phyloP scores from a whole-genome alignment of 1,140 invertebrate species.

The Hesperophylax magnus region DNA sequence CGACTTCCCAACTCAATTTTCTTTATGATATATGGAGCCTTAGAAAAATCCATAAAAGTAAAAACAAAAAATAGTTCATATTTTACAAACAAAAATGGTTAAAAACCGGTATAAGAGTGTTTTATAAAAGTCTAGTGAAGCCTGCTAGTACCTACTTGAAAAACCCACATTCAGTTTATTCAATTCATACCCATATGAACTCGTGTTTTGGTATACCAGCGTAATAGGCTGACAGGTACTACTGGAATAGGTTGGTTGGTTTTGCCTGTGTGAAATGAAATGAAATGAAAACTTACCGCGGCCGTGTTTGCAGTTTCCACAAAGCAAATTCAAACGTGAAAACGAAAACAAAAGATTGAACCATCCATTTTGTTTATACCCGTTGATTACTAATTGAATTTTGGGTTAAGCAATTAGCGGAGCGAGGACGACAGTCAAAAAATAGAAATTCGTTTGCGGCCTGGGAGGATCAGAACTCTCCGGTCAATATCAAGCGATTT shows the following conservation, averaged over 20 bases:
- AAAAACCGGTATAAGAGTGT: too few relatives aligned
- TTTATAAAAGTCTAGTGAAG: too few relatives aligned
- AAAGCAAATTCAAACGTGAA: constrained; percentile 35
- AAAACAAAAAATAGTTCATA: too few relatives aligned
- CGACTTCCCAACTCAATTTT: too few relatives aligned
- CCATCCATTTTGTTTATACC: constrained; percentile 5
- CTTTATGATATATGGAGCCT: too few relatives aligned
- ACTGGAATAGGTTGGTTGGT: not conserved
- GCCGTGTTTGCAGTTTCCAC: constrained; percentile 5
- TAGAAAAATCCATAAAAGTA: too few relatives aligned
- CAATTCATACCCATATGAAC: too few relatives aligned
- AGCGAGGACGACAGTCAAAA: constrained; percentile 26
- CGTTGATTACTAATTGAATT: constrained; percentile 48
- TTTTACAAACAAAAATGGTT: too few relatives aligned
- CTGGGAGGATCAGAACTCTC: not conserved
- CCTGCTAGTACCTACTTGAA: too few relatives aligned
- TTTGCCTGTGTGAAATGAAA: constrained; percentile 21
- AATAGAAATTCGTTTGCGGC: not conserved
- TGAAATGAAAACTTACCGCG: constrained; percentile 26
- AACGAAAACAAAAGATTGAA: constrained; percentile 19
- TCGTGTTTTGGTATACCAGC: too few relatives aligned
- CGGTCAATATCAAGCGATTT: not conserved
- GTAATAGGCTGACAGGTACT: too few relatives aligned
- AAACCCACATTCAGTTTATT: too few relatives aligned
- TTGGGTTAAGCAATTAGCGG: constrained; percentile 43